Base-by-base conservation (phyloP, 2,797 vertebrate genomes). In the Diplodus puntazzo region DNA sequence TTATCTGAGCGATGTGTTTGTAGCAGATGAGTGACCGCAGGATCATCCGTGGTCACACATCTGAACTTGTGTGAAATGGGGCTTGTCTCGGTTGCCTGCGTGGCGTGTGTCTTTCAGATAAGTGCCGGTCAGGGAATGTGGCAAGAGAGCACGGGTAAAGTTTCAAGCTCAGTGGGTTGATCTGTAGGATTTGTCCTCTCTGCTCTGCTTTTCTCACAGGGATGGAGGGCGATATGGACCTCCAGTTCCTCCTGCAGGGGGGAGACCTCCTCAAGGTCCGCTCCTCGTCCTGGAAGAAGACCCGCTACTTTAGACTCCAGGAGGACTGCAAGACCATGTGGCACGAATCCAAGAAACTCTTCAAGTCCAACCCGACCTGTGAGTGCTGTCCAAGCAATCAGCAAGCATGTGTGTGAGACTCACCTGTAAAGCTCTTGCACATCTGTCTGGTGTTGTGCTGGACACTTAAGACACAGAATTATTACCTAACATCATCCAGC, bases 251-350 rank as follows among this genome's bases (percentile, higher is more conserved):
- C 50, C 92, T 99, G 87, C 92, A 93, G 16, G 98, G 98, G 4
- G 94, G 97, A 73, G 95, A 96, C 39, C 96, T 99, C 57, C 92
- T 97, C 7, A 99, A 99, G 88, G 96, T 99, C 17, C 97, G 96
- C 75, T 99, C 98, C 1, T 43, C 72, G 3, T 96, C 96, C 4
- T 99, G 98, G 98, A 96, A 96, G 84, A 97, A 96, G 84, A 95
- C 94, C 1, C 90, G 98, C 7, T 97, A 94, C 89, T 98, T 95
- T 82, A 98, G 95, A 81, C 94, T 99, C 4, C 96, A 97, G 88
- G 98, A 98, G 8, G 98, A 99, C 94, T 99, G 97, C 89, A 97
- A 95, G 90, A 99, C 98, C 14, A 92, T 99, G 88, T 99, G 97
- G 97, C 96, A 96, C 3, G 96, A 99, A 69, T 98, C 98, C 0